Base-by-base conservation (phyloP, 2,797 vertebrate species). In the Discoglossus pictus region DNA sequence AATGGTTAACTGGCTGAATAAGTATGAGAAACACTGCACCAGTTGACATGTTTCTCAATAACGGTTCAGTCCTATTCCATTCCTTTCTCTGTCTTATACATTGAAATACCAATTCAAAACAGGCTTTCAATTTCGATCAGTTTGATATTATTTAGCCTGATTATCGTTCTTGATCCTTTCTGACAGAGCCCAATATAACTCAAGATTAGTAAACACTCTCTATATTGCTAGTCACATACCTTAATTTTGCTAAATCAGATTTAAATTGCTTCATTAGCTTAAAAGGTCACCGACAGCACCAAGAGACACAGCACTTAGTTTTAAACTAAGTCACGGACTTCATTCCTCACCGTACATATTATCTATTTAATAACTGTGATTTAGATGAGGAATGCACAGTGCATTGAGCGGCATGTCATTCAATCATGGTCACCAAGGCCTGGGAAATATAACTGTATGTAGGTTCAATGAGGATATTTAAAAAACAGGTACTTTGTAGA, bases 401-500 rank as follows among this genome's bases (percentile, higher is more conserved):
- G 34, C 44, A 50, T 23, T 38, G 4, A 61, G 31, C 18, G 15
- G 56, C 66, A 74, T 51, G 60, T 16, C 31, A 24, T 40, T 15
- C 18, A 38, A 21, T 38, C 35, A 55, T 39, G 1, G 17, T 21
- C 25, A 73, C 72, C 15, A 35, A 73, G n/a, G n/a, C 53, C 74
- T 77, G 75, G 73, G 76, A 75, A 78, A 74, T 2, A n/a, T 10
- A 50, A 13, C n/a, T 50, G 12, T 12, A 25, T 27, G 23, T 10
- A 6, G n/a, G 18, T 20, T 24, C 21, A 47, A 21, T 21, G 11
- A 47, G 13, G n/a, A 47, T 3, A 47, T 1, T 23, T 12, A 21
- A 21, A 24, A 6, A 21, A 47, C 12, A 4, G n/a, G n/a, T n/a
- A n/a, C n/a, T n/a, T n/a, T n/a, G n/a, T n/a, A n/a, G n/a, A n/a